phyloP scores from a whole-genome alignment of 2,888 invertebrate genomes.

The Bedellia somnulentella region DNA sequence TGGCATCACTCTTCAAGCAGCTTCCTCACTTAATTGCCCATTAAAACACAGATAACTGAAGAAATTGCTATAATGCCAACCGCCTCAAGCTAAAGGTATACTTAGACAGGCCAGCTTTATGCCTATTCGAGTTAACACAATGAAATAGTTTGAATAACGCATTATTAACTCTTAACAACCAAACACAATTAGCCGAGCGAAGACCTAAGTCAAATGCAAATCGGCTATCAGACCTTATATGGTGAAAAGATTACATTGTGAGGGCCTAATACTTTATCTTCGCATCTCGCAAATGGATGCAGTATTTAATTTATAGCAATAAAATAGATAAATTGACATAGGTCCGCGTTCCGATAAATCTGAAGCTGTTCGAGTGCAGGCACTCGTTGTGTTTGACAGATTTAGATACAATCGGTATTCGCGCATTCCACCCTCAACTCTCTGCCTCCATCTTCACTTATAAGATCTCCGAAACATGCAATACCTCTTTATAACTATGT shows the following conservation, averaged over 20 bases:
- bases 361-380: conserved; percentile 8
- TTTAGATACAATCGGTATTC: conserved; percentile 25
- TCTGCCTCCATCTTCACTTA: conserved; percentile 10
- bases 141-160: conserved; percentile 46
- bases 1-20: conserved; percentile 13
- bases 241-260: conserved; percentile 60
- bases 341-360: conserved; percentile 48
- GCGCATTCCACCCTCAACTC: conserved; percentile 17
- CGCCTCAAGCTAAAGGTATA: background rate
- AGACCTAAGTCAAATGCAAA: conserved; percentile 53
- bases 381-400: conserved; percentile 27
- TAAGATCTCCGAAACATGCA: background rate
- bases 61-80: conserved; percentile 23
- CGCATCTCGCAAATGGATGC: conserved; percentile 39
- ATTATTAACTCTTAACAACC: conserved; percentile 34
- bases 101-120: conserved; percentile 9
- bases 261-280: conserved; percentile 41
- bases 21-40: conserved; percentile 31
- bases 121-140: conserved; percentile 40
- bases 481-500: too few species aligned
- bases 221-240: conserved; percentile 44
- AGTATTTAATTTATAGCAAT: conserved; percentile 55
- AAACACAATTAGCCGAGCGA: conserved; percentile 45
- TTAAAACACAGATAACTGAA: conserved; percentile 35
- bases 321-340: conserved; percentile 47